Conservation (phyloP, 1,140 invertebrate genomes). For the Centruroides sculpturatus region DNA sequence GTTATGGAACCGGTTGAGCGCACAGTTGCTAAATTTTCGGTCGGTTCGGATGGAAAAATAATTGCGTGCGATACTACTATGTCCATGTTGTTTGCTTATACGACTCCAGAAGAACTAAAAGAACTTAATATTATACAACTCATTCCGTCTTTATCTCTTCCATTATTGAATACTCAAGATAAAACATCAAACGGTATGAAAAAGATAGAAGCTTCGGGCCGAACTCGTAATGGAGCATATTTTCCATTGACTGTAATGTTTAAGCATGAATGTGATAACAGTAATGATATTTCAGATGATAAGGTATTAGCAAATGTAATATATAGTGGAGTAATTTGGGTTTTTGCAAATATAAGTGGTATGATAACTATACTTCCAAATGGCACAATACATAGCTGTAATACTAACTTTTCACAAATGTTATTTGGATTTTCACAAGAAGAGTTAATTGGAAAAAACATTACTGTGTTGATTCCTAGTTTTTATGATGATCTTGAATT, state of each 20-base stretch:
- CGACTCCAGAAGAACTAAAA: slow-evolving; percentile 17
- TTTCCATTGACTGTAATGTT: too few relatives aligned
- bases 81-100: slow-evolving; percentile 24
- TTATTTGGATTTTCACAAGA: slow-evolving; percentile 45
- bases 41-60: slow-evolving; percentile 21
- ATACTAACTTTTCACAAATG: slow-evolving; percentile 47
- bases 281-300: too few relatives aligned
- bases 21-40: slow-evolving; percentile 22
- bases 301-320: too few relatives aligned
- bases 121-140: slow-evolving; percentile 22
- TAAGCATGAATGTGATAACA: too few relatives aligned
- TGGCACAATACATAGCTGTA: slow-evolving; percentile 45
- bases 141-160: slow-evolving; percentile 22
- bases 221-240: too few relatives aligned
- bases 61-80: slow-evolving; percentile 22
- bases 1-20: slow-evolving; percentile 44
- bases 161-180: too few relatives aligned
- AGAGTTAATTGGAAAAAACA: slow-evolving; percentile 38
- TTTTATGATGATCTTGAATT: slow-evolving; percentile 20
- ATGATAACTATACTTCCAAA: slow-evolving; percentile 45
- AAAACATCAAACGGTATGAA: too few relatives aligned
- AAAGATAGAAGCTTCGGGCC: too few relatives aligned
- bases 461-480: slow-evolving; percentile 16
- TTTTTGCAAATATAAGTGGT: slow-evolving; percentile 50
- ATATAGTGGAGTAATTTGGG: slow-evolving; percentile 26